Evolutionary conservation across 53 echinoderm and acorn worm species (phyloP), one percentile per base, ranked within the genome.

Genomic region (Paracentrotus lividus): DNA sequence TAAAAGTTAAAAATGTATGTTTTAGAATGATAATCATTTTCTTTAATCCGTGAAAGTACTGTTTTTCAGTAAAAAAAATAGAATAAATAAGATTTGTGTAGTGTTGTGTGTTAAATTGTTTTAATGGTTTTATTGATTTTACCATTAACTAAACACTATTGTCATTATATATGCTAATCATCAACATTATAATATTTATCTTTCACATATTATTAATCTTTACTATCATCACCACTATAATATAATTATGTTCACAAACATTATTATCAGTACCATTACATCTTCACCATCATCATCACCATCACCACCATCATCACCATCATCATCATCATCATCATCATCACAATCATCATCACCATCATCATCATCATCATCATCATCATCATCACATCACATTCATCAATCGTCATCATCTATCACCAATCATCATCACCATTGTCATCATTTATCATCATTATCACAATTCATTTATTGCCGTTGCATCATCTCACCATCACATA

Each of bases 331-430:
- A 32, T 53, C 36, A 84, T 23, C 24, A 47, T 84, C 3, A 77
- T 76, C 76, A 33, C 77, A 55, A 40, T 47, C 76, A 68, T 45
- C 77, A 53, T 13, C 77, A 77, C 31, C 57, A 77, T 18, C 40
- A 77, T 29, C 92, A 53, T 84, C 77, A 49, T 26, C 77, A 31
- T 55, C 93, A 77, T 76, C 40, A 21, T 92, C 21, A 38, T 49
- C 84, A n/a, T 0, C 49, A 49, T 84, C 84, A 23, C 18, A 84
- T 49, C 29, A 84, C 14, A 26, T 49, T 84, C 49, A 49, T 29
- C 84, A 84, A n/a, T 49, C 29, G 49, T 45, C 20, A 44, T 45
- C 42, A 4, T 65, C n/a, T n/a, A 29, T 32, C 31, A 66, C 32
- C 66, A n/a, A 78, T 78, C 78, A 42, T 44, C 78, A 43, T 78